A percentile compares a stretch with the other conserved stretches of the same genome.
phyloP scores from a whole-genome alignment of 1,140 invertebrate genomes.

The Brachionus calyciflorus region DNA sequence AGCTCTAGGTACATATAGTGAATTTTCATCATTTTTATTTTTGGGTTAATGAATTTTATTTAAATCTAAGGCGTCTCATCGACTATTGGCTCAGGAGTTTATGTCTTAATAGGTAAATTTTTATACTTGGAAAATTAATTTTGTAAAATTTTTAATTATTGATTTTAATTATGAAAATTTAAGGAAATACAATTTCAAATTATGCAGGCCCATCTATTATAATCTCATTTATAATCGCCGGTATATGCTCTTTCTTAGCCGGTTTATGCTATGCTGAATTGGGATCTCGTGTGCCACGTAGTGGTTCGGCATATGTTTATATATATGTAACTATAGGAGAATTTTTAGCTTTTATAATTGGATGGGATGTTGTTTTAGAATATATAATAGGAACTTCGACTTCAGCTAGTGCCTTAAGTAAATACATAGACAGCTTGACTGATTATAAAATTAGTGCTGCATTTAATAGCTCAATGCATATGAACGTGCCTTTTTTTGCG shows the following conservation, averaged over 20 bases:
- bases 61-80: conserved; percentile 54
- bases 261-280: conserved; percentile 87
- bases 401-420: conserved; percentile 57
- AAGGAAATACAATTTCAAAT: conserved; percentile 62
- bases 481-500: conserved; percentile 63
- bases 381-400: conserved; percentile 74
- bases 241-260: conserved; percentile 75
- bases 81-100: conserved; percentile 71
- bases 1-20: conserved; percentile 71
- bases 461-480: conserved; percentile 56
- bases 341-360: conserved; percentile 86
- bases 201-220: conserved; percentile 83
- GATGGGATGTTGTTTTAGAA: conserved; percentile 84
- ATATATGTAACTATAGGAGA: conserved; percentile 69
- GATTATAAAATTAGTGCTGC: conserved; percentile 53
- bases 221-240: conserved; percentile 81
- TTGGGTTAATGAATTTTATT: not conserved
- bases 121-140: too few species aligned
- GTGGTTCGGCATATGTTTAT: conserved; percentile 74
- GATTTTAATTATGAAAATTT: not conserved
- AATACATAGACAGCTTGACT: conserved; percentile 57
- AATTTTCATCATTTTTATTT: not conserved
- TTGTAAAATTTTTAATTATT: conserved; percentile 1
- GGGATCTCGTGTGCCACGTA: conserved; percentile 79
- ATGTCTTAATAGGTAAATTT: conserved; percentile 69